Evolutionary conservation across 2,888 invertebrate genomes (phyloP).

Genomic region (Sinopyrophorus schimmeli): DNA sequence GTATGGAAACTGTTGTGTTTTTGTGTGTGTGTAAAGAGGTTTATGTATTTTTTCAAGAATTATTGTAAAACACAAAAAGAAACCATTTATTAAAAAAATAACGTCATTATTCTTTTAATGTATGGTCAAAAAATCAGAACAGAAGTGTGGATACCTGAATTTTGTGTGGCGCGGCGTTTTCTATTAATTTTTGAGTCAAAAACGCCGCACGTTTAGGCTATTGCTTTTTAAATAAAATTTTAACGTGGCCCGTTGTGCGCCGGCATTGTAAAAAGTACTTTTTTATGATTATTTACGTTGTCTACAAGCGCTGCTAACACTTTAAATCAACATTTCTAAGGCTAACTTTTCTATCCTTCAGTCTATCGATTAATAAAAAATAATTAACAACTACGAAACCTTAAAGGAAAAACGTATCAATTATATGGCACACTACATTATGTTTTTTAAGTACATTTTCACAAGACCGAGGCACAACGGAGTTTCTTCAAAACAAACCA

Average conservation of each 20-base stretch:
- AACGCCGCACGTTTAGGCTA: constrained; percentile 57
- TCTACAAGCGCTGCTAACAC: no score
- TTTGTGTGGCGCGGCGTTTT: constrained; percentile 57
- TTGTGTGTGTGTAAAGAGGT: constrained; percentile 11
- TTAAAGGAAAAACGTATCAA: no score
- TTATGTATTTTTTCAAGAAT: constrained; percentile 15
- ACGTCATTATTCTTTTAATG: constrained; percentile 8
- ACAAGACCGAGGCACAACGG: constrained; percentile 16
- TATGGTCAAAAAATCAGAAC: constrained; percentile 45
- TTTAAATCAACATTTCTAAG: no score
- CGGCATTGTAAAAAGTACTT: no score
- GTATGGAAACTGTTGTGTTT: constrained; percentile 13
- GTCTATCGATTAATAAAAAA: no score
- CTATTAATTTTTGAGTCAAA: no score
- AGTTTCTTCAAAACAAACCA: constrained; percentile 14
- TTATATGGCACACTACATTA: no score
- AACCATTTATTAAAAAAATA: constrained; percentile 15
- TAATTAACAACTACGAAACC: no score
- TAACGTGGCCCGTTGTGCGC: no score
- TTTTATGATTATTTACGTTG: no score
- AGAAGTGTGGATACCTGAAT: constrained; percentile 54
- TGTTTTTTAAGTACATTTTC: constrained; percentile 42
- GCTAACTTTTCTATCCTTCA: no score
- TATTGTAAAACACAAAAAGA: constrained; percentile 22
- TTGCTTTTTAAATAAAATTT: constrained; percentile 46